These are phyloP conservation scores for Leptura quadrifasciata DNA, from an alignment of 2,888 invertebrate species.

Conservation along the genomic window DNA sequence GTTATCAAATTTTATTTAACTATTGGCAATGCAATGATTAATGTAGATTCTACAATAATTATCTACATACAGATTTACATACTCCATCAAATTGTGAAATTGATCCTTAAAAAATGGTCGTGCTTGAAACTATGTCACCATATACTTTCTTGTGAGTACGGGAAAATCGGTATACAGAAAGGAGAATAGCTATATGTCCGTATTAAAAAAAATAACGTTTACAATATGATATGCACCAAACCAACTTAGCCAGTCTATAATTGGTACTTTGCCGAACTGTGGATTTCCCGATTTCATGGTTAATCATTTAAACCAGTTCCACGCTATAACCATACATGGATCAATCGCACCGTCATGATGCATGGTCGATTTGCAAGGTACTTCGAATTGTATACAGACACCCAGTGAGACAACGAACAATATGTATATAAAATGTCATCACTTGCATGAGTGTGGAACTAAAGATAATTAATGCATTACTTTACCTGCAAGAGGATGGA, in stretches of 20 bases:
- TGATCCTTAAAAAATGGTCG: too few relatives aligned
- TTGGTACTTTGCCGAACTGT: not conserved
- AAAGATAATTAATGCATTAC: conserved; percentile 14
- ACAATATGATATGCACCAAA: too few relatives aligned
- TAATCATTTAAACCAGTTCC: not conserved
- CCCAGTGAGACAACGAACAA: not conserved
- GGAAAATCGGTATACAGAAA: too few relatives aligned
- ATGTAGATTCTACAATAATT: too few relatives aligned
- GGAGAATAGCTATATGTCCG: too few relatives aligned
- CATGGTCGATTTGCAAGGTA: not conserved
- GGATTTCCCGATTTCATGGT: not conserved
- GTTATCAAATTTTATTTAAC: too few relatives aligned
- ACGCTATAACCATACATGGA: not conserved
- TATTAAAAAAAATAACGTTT: too few relatives aligned
- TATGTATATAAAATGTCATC: not conserved
- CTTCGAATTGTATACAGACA: not conserved
- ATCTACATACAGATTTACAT: too few relatives aligned
- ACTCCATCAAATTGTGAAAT: too few relatives aligned
- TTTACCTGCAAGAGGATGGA: conserved; percentile 68
- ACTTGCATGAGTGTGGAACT: conserved; percentile 22
- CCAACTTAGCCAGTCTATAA: not conserved
- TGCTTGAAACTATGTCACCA: too few relatives aligned
- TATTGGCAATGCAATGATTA: too few relatives aligned
- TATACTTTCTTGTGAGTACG: too few relatives aligned
- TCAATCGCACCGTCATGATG: not conserved